Base-by-base conservation (phyloP, 1,140 invertebrate species). In the Drosophila takahashii region DNA sequence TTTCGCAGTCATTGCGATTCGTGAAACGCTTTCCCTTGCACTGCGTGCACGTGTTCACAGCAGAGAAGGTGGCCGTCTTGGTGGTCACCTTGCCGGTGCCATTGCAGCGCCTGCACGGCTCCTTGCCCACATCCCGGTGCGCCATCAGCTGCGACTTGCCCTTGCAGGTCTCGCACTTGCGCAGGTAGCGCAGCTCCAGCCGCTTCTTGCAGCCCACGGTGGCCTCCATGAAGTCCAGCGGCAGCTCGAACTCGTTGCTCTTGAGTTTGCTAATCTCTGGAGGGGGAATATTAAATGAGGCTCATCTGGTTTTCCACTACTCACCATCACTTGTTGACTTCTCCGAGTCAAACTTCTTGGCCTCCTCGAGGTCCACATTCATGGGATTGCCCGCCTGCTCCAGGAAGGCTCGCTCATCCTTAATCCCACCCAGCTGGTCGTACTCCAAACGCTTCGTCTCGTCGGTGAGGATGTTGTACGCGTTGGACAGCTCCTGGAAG, bases 401-500 rank as follows among this genome's bases (percentile, higher is more conserved):
- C 0, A 91, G 58, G 27, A 91, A 90, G 8, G 83, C 78, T 18
- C 66, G 71, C 27, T 91, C 90, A 36, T 90, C 75, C 44, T 72
- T 70, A 13, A 91, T 72, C 2, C 79, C 70, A 2, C 91, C 91
- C 13, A 90, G 34, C 47, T 90, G 79, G 81, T 98, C 97, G 79
- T 97, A 98, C 52, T 96, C 94, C 34, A 94, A 93, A 57, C 95
- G 93, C 90, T 97, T 97, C 22, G 95, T 96, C 4, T 95, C 94
- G 92, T 98, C 96, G 4, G 95, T 96, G 1, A 98, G 92, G 70
- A 98, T 95, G 52, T 95, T 95, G 85, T 97, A 98, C 0, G 97
- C 97, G 93, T 98, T 96, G 9, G 96, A 96, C 11, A 97, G 94
- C 92, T 97, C 96, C 92, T 98, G 97, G 90, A 98, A 98, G 70